These are phyloP conservation scores for Antechinus stuartii DNA, from an alignment of 2,113 vertebrate genomes.

Conservation along the genomic window DNA sequence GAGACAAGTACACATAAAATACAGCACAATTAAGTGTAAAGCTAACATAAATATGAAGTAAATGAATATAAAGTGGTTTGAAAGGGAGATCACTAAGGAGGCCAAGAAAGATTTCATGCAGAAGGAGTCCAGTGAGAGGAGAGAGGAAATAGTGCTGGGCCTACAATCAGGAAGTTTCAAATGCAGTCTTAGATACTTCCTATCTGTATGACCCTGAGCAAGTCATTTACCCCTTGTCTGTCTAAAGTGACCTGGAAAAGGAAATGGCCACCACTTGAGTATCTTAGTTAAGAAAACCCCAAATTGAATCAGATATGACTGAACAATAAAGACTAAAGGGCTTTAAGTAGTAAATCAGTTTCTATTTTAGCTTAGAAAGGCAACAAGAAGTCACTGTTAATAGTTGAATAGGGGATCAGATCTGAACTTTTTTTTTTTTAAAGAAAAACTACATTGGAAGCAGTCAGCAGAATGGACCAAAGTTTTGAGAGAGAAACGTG, in stretches of 20 bases:
- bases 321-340: background rate
- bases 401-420: background rate
- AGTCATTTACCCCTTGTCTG: background rate
- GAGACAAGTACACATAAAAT: background rate
- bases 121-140: background rate
- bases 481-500: background rate
- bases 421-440: background rate
- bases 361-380: background rate
- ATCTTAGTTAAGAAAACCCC: background rate
- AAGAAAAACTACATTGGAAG: background rate
- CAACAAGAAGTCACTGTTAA: background rate
- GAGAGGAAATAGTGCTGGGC: too few relatives aligned
- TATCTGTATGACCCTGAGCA: too few relatives aligned
- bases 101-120: background rate
- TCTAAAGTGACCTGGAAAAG: background rate
- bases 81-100: background rate
- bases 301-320: background rate
- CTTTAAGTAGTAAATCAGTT: background rate
- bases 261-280: background rate
- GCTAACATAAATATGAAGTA: background rate
- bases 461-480: background rate
- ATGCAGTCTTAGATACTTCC: too few relatives aligned
- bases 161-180: too few relatives aligned
- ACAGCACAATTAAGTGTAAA: background rate
- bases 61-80: background rate